Evolutionary conservation across 2,113 vertebrate genomes (phyloP), one percentile per base, ranked within the genome.

Genomic region (Proteles cristata): DNA sequence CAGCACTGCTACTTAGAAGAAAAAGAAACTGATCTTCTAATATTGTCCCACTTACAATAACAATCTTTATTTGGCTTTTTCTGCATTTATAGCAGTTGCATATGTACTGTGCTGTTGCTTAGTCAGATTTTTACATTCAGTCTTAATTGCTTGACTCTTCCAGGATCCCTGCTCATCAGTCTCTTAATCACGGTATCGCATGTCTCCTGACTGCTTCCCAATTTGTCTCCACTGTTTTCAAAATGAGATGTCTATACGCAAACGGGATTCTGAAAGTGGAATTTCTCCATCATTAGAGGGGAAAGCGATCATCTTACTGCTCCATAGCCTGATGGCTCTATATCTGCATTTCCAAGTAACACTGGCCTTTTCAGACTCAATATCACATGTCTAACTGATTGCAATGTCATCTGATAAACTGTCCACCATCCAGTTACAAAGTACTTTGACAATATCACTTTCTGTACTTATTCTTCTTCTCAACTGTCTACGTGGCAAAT

Each of bases 381-480:
- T 87, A 66, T 48, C 50, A 33, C 7, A 35, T 14, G 23, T 86
- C 5, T n/a, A 43, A 45, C 53, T 65, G 69, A 88, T 61, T 35
- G 11, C 28, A 74, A 35, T 35, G 63, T 88, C 93, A 91, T 66
- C 50, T 63, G 23, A 90, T 55, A 93, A 95, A 82, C 63, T 79
- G 55, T 66, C 77, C 71, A 73, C 68, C 28, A 85, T 93, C 66
- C 71, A 91, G 53, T 73, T 86, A 35, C n/a, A 93, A 92, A 92
- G 55, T 39, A 74, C 77, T 96, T 96, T 94, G 68, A 93, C 90
- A 86, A 17, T 93, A 91, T 35, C 39, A 17, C 50, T 84, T 93
- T 96, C 88, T 80, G 35, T 25, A 65, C 86, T 93, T 85, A 26
- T 89, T 90, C 2, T 93, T 97, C 77, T 93, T 93, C 53, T 95